Evolutionary conservation across 2,797 vertebrate genomes (phyloP).

Genomic region (Acrossocheilus wenchowensis): DNA sequence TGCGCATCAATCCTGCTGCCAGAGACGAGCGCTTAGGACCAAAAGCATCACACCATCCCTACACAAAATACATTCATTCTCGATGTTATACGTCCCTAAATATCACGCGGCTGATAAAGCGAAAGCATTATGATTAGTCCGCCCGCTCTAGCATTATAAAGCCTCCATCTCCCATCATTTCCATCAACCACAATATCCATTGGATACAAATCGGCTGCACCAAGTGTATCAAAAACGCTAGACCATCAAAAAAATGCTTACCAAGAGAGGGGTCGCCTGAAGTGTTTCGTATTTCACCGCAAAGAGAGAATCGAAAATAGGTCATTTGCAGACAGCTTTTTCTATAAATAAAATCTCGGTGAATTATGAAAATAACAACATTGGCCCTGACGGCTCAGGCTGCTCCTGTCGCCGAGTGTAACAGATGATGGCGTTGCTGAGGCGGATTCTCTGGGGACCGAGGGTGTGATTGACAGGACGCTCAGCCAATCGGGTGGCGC

Average conservation of each 20-base stretch:
- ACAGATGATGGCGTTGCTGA: conserved; percentile 78
- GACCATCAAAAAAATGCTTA: conserved; percentile 66
- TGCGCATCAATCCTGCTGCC: conserved; percentile 77
- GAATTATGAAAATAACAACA: conserved; percentile 67
- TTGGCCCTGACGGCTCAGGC: conserved; percentile 70
- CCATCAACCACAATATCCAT: conserved; percentile 65
- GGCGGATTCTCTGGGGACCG: conserved; percentile 64
- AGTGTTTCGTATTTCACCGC: conserved; percentile 55
- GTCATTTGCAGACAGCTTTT: conserved; percentile 38
- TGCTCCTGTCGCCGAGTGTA: conserved; percentile 78
- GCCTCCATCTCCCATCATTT: conserved; percentile 31
- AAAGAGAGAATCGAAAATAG: conserved; percentile 18
- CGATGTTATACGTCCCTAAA: background rate
- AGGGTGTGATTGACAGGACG: conserved; percentile 68
- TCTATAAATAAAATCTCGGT: conserved; percentile 28
- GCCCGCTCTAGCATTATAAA: background rate
- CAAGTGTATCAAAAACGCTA: conserved; percentile 64
- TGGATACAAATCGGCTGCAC: conserved; percentile 73
- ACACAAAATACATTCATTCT: conserved; percentile 48
- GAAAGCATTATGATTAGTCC: conserved; percentile 2
- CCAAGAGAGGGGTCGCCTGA: conserved; percentile 73
- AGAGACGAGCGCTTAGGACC: conserved; percentile 69
- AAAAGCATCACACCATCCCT: conserved; percentile 72
- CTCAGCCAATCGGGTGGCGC: conserved; percentile 67
- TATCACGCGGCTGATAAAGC: background rate